Evolutionary conservation across 2,113 vertebrate species (phyloP).

Genomic region (Bungarus multicinctus): DNA sequence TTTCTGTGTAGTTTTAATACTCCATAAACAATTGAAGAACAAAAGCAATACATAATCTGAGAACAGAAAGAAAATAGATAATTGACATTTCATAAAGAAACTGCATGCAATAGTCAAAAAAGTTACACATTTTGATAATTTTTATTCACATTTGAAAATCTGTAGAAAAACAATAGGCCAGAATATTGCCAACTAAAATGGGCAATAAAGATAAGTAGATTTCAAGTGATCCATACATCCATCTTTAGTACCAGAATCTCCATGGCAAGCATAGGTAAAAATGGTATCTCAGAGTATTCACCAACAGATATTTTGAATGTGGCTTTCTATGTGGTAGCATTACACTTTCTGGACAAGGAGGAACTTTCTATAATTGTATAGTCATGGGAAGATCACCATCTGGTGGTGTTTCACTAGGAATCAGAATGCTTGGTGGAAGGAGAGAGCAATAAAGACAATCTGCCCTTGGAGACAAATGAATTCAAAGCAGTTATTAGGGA

Average conservation of each 20-base stretch:
- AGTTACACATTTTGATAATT: background rate
- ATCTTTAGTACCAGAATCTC: background rate
- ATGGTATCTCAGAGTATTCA: background rate
- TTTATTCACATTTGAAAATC: background rate
- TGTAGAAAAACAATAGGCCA: background rate
- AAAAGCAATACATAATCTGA: background rate
- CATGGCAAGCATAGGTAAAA: background rate
- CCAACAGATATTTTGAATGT: background rate
- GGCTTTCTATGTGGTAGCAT: background rate
- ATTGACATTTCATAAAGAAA: background rate
- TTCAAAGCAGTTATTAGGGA: background rate
- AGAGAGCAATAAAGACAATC: background rate
- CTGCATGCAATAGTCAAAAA: background rate
- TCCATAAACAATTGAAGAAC: background rate
- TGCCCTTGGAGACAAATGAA: background rate
- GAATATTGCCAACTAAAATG: background rate
- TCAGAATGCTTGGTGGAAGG: background rate
- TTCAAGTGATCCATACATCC: background rate
- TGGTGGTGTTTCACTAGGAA: background rate
- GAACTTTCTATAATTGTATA: background rate
- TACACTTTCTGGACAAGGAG: background rate
- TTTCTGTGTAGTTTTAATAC: background rate
- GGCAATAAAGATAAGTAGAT: background rate
- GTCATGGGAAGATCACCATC: background rate
- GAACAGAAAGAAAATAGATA: background rate